These are phyloP conservation scores for Leptoclinus maculatus DNA, from an alignment of 2,797 vertebrate species.

Conservation along the genomic window DNA sequence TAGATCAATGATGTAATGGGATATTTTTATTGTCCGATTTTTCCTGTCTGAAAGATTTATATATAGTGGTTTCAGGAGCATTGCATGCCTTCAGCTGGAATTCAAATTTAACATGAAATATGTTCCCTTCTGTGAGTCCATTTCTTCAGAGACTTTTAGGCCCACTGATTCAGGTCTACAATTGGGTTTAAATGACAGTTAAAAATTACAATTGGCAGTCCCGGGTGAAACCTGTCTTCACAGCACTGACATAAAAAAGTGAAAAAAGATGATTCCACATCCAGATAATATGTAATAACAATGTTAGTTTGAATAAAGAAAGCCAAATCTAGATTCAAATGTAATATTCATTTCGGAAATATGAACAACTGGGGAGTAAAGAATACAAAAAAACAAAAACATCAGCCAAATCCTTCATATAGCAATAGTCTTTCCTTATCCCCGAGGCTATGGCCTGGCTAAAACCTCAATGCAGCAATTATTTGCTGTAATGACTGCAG, in stretches of 20 bases:
- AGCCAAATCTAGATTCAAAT: constrained; percentile 94
- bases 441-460: constrained; percentile 94
- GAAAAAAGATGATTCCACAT: constrained; percentile 96
- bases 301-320: constrained; percentile 98
- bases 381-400: constrained; percentile 82
- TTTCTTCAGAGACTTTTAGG: constrained; percentile 87
- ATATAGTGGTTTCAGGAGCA: constrained; percentile 47
- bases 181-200: constrained; percentile 96
- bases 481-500: constrained; percentile 98
- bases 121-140: constrained; percentile 83
- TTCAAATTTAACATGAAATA: constrained; percentile 89
- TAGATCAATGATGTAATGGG: constrained; percentile 30
- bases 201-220: constrained; percentile 92
- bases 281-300: constrained; percentile 99
- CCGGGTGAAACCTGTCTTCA: constrained; percentile 92
- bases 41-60: constrained; percentile 55
- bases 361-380: constrained; percentile 96
- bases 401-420: constrained; percentile 90
- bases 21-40: constrained; percentile 50
- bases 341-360: constrained; percentile 98
- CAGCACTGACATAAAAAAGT: constrained; percentile 91
- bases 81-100: constrained; percentile 70
- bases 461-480: constrained; percentile 97
- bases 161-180: constrained; percentile 88
- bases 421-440: constrained; percentile 94